Evolutionary conservation across 2,888 invertebrate species (phyloP).

Genomic region (Halictus quadricinctus): DNA sequence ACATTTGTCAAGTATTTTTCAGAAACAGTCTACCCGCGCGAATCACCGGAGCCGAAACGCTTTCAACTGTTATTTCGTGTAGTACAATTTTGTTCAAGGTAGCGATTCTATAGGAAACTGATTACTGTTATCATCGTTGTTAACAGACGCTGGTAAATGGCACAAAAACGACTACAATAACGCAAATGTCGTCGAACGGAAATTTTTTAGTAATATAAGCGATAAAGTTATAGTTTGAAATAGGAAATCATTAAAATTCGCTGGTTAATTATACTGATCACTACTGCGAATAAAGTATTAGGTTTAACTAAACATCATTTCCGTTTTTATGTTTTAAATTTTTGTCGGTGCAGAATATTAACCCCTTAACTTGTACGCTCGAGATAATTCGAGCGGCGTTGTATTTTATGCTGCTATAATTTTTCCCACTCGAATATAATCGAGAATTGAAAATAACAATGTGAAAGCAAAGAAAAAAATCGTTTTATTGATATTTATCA

Average conservation of each 20-base stretch:
- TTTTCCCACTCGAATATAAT: too few species aligned
- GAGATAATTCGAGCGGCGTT: too few species aligned
- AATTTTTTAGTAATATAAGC: neutral
- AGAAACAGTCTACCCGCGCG: neutral
- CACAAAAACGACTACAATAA: neutral
- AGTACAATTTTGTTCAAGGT: neutral
- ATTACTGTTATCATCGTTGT: neutral
- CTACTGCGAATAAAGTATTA: neutral
- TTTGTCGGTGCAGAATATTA: neutral
- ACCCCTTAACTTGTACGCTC: too few species aligned
- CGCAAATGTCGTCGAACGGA: neutral
- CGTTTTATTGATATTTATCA: too few species aligned
- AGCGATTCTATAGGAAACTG: neutral
- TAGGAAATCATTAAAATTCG: neutral
- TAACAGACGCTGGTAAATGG: neutral
- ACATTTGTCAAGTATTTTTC: slow-evolving; percentile 41
- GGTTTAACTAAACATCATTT: neutral
- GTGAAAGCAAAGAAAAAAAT: too few species aligned
- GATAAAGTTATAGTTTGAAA: neutral
- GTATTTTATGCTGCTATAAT: too few species aligned
- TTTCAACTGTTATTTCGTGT: neutral
- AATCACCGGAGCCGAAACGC: slow-evolving; percentile 2
- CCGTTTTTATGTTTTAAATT: neutral
- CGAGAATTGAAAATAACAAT: too few species aligned
- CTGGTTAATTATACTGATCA: neutral